Conservation (phyloP, 2,797 vertebrate genomes). For the Gobionotothen gibberifrons region DNA sequence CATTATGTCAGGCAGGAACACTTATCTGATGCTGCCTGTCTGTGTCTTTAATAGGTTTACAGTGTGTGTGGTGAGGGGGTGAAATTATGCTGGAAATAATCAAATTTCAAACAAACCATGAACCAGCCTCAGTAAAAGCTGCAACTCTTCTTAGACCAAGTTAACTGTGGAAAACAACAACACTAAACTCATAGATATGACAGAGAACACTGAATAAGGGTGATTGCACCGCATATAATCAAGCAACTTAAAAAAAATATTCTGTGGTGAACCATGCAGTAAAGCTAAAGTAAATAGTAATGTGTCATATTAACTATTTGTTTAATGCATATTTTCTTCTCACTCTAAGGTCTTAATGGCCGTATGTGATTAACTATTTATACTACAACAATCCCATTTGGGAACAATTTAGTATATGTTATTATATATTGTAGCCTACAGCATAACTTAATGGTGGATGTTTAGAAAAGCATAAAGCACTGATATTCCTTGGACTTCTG, state of each 20-base stretch:
- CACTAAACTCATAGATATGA: neutral
- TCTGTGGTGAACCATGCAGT: neutral
- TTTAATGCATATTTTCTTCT: too few relatives aligned
- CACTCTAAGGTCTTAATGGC: too few relatives aligned
- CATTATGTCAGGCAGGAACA: neutral
- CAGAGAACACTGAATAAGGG: neutral
- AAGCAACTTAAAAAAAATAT: neutral
- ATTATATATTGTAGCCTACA: neutral
- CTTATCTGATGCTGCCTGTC: neutral
- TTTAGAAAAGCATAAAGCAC: neutral
- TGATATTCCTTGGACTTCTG: too few relatives aligned
- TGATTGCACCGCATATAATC: neutral
- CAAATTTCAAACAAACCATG: too few relatives aligned
- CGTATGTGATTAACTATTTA: too few relatives aligned
- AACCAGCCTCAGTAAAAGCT: too few relatives aligned
- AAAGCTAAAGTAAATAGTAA: neutral
- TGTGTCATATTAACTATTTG: neutral
- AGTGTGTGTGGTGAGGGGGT: too few relatives aligned
- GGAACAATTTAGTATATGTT: too few relatives aligned
- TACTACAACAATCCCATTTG: too few relatives aligned
- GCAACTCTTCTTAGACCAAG: too few relatives aligned
- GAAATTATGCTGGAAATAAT: too few relatives aligned
- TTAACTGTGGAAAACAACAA: too few relatives aligned
- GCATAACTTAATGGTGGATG: neutral
- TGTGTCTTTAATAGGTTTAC: neutral